A percentile compares a stretch with the other conserved stretches of the same genome.
These are phyloP conservation scores for Catocala sponsa DNA, from an alignment of 2,888 invertebrate genomes.

Conservation along the genomic window DNA sequence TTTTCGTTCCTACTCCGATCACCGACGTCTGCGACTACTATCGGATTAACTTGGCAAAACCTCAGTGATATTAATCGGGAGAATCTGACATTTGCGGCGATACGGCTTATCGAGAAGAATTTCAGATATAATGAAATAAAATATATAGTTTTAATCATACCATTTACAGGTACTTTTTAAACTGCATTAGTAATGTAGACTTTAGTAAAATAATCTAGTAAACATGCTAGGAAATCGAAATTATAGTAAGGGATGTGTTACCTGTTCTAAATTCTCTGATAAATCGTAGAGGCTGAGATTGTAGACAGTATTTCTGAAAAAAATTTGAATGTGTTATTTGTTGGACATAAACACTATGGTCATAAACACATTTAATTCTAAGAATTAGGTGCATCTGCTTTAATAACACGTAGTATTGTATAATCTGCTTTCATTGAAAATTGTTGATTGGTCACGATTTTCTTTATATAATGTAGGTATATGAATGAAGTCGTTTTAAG, in stretches of 20 bases:
- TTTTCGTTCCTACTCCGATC: conserved; percentile 49
- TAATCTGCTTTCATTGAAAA: conserved; percentile 28
- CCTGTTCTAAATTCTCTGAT: conserved; percentile 92
- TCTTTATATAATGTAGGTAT: conserved; percentile 17
- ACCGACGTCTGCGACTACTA: conserved; percentile 45
- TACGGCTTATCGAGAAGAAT: conserved; percentile 41
- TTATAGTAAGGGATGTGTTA: conserved; percentile 59
- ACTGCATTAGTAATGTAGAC: too few species aligned
- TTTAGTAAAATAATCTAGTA: conserved; percentile 1
- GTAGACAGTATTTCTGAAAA: conserved; percentile 95
- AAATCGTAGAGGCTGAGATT: conserved; percentile 96
- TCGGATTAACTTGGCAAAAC: conserved; percentile 32
- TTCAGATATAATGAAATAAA: conserved; percentile 29
- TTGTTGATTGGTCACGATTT: conserved; percentile 18
- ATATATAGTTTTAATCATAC: conserved; percentile 22
- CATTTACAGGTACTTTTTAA: conserved; percentile 5
- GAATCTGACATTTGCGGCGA: conserved; percentile 43
- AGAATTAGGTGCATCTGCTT: conserved; percentile 21
- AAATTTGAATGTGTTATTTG: conserved; percentile 40
- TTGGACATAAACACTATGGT: not conserved
- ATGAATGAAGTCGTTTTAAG: conserved; percentile 14
- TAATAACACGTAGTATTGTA: conserved; percentile 27
- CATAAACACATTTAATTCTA: conserved; percentile 18
- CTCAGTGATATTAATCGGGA: conserved; percentile 55
- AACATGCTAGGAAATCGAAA: too few species aligned